These are phyloP conservation scores for Drepana arcuata DNA, from an alignment of 1,140 invertebrate genomes.

Conservation along the genomic window DNA sequence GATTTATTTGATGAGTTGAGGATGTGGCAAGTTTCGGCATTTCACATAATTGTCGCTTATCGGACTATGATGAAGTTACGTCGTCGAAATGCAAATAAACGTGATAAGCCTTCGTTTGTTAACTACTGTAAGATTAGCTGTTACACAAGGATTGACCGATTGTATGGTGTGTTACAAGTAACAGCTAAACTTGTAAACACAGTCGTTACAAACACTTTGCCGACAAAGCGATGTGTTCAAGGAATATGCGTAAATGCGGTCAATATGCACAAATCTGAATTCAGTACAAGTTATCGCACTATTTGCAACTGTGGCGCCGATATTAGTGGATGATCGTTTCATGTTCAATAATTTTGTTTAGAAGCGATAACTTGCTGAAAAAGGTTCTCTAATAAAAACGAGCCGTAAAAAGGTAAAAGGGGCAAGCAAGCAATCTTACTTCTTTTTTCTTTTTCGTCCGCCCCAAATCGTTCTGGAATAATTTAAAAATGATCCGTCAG, in stretches of 20 bases:
- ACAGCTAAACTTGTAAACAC: constrained; percentile 52
- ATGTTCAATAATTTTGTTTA: constrained; percentile 36
- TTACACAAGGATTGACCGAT: constrained; percentile 21
- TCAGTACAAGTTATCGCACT: constrained; percentile 65
- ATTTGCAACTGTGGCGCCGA: constrained; percentile 38
- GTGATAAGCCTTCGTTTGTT: constrained; percentile 47
- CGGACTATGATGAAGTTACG: constrained; percentile 8
- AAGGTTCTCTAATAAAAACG: constrained; percentile 57
- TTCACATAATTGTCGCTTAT: too few relatives aligned
- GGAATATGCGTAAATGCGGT: constrained; percentile 52
- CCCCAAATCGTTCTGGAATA: constrained; percentile 89
- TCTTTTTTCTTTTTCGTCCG: constrained; percentile 97
- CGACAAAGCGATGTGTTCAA: constrained; percentile 64
- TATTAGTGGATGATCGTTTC: constrained; percentile 22
- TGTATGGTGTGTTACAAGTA: constrained; percentile 12
- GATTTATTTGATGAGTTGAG: too few relatives aligned
- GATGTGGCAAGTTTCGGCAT: too few relatives aligned
- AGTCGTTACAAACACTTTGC: constrained; percentile 41
- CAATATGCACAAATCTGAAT: constrained; percentile 56
- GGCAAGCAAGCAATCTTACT: constrained; percentile 83
- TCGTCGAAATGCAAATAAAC: constrained; percentile 49
- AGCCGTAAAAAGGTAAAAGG: constrained; percentile 66
- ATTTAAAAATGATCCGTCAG: constrained; percentile 67
- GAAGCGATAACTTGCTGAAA: constrained; percentile 62
- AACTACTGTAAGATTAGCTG: constrained; percentile 52